phyloP scores from a whole-genome alignment of 2,113 vertebrate genomes.

The Sinocyclocheilus grahami region DNA sequence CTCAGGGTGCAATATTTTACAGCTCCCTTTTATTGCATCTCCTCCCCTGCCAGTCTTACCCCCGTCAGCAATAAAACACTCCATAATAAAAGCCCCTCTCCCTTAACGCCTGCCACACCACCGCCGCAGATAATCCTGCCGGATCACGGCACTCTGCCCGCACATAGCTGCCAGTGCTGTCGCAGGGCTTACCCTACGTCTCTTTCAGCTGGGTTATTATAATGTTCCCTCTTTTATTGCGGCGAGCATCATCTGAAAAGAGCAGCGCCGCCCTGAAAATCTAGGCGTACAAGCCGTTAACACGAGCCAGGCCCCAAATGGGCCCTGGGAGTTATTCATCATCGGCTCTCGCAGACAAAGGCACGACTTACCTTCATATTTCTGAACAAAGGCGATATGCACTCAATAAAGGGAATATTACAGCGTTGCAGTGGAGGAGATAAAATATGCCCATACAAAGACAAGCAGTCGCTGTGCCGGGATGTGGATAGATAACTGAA shows the following conservation, averaged over 20 bases:
- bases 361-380: slow-evolving; percentile 54
- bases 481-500: slow-evolving; percentile 28
- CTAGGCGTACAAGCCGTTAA: slow-evolving; percentile 54
- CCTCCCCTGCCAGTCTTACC: slow-evolving; percentile 75
- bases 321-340: slow-evolving; percentile 56
- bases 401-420: slow-evolving; percentile 59
- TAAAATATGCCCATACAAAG: slow-evolving; percentile 43
- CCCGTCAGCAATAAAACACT: slow-evolving; percentile 77
- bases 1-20: slow-evolving; percentile 57
- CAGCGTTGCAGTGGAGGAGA: slow-evolving; percentile 39
- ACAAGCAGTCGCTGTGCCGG: not conserved
- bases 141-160: slow-evolving; percentile 62
- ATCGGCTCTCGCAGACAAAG: slow-evolving; percentile 40
- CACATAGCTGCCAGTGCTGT: slow-evolving; percentile 56
- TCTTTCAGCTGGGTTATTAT: slow-evolving; percentile 68
- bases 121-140: slow-evolving; percentile 74
- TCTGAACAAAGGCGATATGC: slow-evolving; percentile 53
- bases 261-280: slow-evolving; percentile 52
- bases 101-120: slow-evolving; percentile 70
- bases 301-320: slow-evolving; percentile 49
- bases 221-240: slow-evolving; percentile 61
- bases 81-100: slow-evolving; percentile 75
- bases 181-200: slow-evolving; percentile 68
- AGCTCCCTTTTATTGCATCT: slow-evolving; percentile 74
- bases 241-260: slow-evolving; percentile 60